Base-by-base conservation (phyloP, 2,113 vertebrate species). In the Xerus inauris region DNA sequence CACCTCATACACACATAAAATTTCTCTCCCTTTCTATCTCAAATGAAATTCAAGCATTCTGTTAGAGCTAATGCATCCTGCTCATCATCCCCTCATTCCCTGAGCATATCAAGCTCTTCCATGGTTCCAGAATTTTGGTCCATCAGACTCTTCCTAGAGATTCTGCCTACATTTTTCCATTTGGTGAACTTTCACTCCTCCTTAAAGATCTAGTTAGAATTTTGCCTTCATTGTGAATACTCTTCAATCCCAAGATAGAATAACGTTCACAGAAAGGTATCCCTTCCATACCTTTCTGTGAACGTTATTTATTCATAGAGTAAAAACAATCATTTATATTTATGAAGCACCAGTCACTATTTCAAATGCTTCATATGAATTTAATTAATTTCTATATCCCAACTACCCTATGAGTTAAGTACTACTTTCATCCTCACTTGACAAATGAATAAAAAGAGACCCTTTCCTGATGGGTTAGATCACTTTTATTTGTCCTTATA, bases 401-500 rank as follows among this genome's bases (percentile, higher is more conserved):
- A 85, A 47, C 3, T 51, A 47, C 72, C n/a, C 19, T 73, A 8
- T 51, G 7, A 88, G 45, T 57, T 86, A 82, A 40, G 5, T 73
- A 87, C 32, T 32, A 75, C 49, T 67, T 88, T 24, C 67, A 71
- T 76, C 7, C 47, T 19, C 40, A 45, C 67, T 75, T 91, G 42
- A 65, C 5, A 89, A 45, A 69, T 47, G 20, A 32, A 49, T 12
- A 94, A 91, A 95, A 32, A 30, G 30, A 92, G n/a, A 10, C 1
- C 19, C 3, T 93, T 84, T 22, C 40, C 77, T 77, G 42, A 47
- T 80, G 40, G 16, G 54, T 5, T 83, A 4, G 82, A 89, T 84
- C 28, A 51, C 38, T 67, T 97, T 95, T 76, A 20, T n/a, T 94
- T 76, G 14, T n/a, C 12, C 72, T 71, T 94, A 8, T 89, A 30